Conservation (phyloP, 2,797 vertebrate species). For the Acrossocheilus fasciatus region DNA sequence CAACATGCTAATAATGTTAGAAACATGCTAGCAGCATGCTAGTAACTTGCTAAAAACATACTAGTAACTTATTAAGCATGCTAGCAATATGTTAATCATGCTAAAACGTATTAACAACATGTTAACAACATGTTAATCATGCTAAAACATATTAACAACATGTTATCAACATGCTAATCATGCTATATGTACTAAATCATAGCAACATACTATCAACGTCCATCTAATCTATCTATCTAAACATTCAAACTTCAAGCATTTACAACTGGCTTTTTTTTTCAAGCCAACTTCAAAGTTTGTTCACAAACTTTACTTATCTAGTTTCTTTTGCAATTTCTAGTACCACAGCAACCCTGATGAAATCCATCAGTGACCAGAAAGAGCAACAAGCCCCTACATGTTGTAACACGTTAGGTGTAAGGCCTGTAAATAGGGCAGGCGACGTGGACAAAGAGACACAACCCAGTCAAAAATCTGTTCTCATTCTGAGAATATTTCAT, state of each 20-base stretch:
- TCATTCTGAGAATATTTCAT: conserved; percentile 14
- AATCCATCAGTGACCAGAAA: not conserved
- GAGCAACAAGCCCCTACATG: conserved; percentile 8
- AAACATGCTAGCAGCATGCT: not conserved
- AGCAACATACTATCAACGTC: not conserved
- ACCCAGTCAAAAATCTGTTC: not conserved
- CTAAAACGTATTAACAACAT: not conserved
- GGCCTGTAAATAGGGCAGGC: not conserved
- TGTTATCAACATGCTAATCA: not conserved
- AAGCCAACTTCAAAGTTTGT: not conserved
- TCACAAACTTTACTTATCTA: not conserved
- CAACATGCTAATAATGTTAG: not conserved
- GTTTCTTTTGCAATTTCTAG: not conserved
- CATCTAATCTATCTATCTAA: not conserved
- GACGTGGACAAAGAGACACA: not conserved
- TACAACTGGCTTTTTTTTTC: not conserved
- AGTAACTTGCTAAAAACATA: not conserved
- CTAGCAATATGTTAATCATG: not conserved
- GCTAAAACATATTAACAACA: not conserved
- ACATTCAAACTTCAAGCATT: not conserved
- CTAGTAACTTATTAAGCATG: too few species aligned
- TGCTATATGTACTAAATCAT: not conserved
- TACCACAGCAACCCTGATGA: not conserved
- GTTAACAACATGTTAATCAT: not conserved
- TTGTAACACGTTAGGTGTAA: not conserved